phyloP scores from a whole-genome alignment of 2,797 vertebrate species.

The Pempheris klunzingeri region DNA sequence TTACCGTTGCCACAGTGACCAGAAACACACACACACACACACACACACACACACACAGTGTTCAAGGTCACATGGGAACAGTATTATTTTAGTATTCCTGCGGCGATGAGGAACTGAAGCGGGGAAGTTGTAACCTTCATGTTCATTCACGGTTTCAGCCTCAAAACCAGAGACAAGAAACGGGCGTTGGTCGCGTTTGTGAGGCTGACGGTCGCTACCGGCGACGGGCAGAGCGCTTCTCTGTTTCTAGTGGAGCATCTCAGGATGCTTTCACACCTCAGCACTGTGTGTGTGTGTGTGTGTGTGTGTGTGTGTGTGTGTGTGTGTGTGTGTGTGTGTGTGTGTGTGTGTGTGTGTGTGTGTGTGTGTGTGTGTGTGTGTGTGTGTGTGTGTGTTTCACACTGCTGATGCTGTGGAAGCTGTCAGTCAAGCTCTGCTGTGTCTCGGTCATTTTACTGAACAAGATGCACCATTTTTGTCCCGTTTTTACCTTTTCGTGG shows the following conservation, averaged over 20 bases:
- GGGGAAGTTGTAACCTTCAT: constrained; percentile 26
- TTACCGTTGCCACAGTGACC: constrained; percentile 71
- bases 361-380: no score
- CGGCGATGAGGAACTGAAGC: constrained; percentile 4
- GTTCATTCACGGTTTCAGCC: neutral
- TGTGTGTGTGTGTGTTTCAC: no score
- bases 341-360: no score
- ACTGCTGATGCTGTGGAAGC: no score
- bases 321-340: no score
- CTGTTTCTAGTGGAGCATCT: no score
- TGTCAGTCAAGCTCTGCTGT: neutral
- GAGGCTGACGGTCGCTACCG: no score
- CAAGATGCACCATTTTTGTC: neutral
- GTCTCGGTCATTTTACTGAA: neutral
- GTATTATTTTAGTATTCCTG: constrained; percentile 39
- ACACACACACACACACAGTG: constrained; percentile 26
- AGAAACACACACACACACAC: constrained; percentile 40
- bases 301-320: no score
- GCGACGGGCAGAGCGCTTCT: neutral
- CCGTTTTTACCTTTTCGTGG: no score
- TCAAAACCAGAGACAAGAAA: neutral
- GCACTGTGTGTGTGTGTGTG: no score
- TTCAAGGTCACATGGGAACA: constrained; percentile 57
- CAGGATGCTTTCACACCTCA: neutral
- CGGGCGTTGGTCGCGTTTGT: neutral